A percentile compares a stretch with the other conserved stretches of the same genome.
Evolutionary conservation across 2,797 vertebrate genomes (phyloP).

Genomic region (Anabacerthia variegaticeps): DNA sequence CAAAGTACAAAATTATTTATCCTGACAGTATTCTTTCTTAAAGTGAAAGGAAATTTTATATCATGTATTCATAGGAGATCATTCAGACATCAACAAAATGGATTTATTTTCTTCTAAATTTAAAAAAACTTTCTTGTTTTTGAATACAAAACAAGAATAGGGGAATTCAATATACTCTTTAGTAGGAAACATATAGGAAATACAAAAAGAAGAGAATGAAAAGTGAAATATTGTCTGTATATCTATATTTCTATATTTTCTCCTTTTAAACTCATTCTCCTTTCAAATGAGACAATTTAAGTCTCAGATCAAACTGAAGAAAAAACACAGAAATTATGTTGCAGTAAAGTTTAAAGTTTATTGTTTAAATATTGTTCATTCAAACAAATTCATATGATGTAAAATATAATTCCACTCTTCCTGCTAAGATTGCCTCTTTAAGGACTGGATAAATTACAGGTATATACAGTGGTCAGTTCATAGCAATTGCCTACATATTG

Average conservation of each 20-base stretch:
- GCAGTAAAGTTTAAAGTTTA: background rate
- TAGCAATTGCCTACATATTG: background rate
- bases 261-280: background rate
- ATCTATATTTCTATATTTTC: background rate
- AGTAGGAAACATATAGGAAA: background rate
- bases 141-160: background rate
- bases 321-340: background rate
- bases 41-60: background rate
- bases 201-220: background rate
- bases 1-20: background rate
- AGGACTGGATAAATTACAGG: background rate
- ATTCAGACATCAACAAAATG: background rate
- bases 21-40: background rate
- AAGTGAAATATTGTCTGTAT: background rate
- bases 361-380: background rate
- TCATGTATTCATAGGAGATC: background rate
- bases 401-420: background rate
- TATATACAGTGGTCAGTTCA: background rate
- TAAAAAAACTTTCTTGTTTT: background rate
- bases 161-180: background rate
- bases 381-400: background rate
- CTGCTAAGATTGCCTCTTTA: background rate
- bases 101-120: background rate
- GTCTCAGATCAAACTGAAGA: background rate
- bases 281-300: background rate